Evolutionary conservation across 2,797 vertebrate species (phyloP).

Genomic region (Molossus alvarezi): DNA sequence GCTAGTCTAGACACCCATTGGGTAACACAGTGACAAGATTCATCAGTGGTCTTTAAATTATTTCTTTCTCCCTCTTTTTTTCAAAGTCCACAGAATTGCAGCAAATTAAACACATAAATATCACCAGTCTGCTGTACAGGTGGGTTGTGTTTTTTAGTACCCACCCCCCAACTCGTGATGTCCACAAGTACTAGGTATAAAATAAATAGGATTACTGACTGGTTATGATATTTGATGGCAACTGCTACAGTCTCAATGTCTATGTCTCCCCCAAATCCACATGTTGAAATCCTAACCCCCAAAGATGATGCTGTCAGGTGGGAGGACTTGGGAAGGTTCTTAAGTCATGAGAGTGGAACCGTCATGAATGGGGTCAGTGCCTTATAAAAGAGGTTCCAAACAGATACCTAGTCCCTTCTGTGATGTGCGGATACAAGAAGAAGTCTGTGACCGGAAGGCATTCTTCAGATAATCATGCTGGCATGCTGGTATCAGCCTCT

Average conservation of each 20-base stretch:
- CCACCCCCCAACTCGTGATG: not conserved
- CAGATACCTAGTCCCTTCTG: not conserved
- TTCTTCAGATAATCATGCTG: not conserved
- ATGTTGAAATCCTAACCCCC: not conserved
- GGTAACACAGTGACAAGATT: not conserved
- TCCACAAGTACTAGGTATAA: not conserved
- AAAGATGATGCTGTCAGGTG: not conserved
- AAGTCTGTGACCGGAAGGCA: not conserved
- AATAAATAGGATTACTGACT: not conserved
- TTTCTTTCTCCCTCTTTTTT: not conserved
- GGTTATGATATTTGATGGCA: not conserved
- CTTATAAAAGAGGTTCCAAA: not conserved
- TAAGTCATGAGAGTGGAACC: not conserved
- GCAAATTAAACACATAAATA: not conserved
- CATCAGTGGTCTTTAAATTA: not conserved
- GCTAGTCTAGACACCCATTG: not conserved
- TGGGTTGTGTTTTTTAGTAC: not conserved
- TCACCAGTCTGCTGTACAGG: not conserved
- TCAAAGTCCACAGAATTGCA: slow-evolving; percentile 3
- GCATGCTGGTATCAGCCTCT: not conserved
- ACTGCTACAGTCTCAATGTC: not conserved
- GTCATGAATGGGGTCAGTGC: not conserved
- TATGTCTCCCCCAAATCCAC: not conserved
- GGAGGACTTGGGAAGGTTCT: not conserved
- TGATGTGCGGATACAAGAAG: not conserved